Evolutionary conservation across 1,140 invertebrate species (phyloP).

Genomic region (Meteorus sp.): DNA sequence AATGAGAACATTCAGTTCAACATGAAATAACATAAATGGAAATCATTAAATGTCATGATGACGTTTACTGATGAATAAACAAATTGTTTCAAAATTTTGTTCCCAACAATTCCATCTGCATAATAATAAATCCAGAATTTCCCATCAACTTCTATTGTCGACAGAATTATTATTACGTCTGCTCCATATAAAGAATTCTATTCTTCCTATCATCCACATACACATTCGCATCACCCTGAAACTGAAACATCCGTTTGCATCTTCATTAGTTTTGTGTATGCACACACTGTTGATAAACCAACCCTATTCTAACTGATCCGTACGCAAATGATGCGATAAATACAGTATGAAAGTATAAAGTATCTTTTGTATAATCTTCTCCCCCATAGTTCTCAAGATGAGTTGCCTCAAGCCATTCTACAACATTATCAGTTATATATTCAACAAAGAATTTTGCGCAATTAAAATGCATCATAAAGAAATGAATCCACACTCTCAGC

Average conservation of each 20-base stretch:
- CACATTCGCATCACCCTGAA: not conserved
- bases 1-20: too few relatives aligned
- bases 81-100: too few relatives aligned
- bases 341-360: not conserved
- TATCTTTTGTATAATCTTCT: conserved; percentile 11
- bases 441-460: not conserved
- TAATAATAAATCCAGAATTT: too few relatives aligned
- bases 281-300: not conserved
- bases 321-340: conserved; percentile 20
- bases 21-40: too few relatives aligned
- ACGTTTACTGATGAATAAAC: too few relatives aligned
- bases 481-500: too few relatives aligned
- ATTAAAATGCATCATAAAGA: not conserved
- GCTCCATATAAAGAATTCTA: too few relatives aligned
- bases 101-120: too few relatives aligned
- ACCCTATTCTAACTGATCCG: not conserved
- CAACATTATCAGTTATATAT: not conserved
- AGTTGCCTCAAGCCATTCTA: not conserved
- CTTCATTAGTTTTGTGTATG: conserved; percentile 18
- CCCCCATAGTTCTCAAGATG: conserved; percentile 13
- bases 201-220: not conserved
- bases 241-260: conserved; percentile 20
- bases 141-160: not conserved
- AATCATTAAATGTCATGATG: too few relatives aligned
- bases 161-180: not conserved